Conservation (phyloP, 2,113 vertebrate species). For the Pygoscelis adeliae region DNA sequence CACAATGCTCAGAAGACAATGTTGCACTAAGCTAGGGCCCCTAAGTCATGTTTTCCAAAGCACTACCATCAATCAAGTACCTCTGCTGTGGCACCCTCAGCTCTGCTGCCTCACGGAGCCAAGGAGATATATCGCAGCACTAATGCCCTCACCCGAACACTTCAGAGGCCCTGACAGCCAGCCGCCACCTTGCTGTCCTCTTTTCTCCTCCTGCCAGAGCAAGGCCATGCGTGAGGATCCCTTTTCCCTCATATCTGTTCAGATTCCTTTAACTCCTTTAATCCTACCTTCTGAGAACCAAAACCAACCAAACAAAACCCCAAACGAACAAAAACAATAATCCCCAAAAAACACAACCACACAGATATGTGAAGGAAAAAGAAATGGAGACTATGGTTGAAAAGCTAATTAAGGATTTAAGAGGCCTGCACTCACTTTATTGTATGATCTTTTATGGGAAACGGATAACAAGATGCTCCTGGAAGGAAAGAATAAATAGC, state of each 20-base stretch:
- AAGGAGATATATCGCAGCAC: neutral
- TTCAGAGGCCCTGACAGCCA: fast-evolving
- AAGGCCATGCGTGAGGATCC: neutral
- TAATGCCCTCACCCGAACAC: neutral
- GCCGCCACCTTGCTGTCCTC: neutral
- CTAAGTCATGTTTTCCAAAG: neutral
- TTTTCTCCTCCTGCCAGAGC: neutral
- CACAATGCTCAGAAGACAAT: neutral
- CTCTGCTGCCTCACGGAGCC: neutral
- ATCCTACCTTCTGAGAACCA: neutral
- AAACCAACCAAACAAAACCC: neutral
- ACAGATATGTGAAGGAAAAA: fast-evolving
- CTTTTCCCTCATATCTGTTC: neutral
- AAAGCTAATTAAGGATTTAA: neutral
- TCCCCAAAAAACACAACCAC: neutral
- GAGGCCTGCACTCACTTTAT: neutral
- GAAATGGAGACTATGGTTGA: fast-evolving
- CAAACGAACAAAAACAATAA: neutral
- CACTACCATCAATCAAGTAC: neutral
- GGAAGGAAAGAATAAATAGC: neutral
- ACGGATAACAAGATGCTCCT: neutral
- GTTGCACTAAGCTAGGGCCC: neutral
- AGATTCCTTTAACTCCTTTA: neutral
- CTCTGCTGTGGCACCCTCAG: neutral
- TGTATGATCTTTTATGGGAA: neutral